phyloP scores from a whole-genome alignment of 1,140 invertebrate genomes.

The Hycleus cichorii region DNA sequence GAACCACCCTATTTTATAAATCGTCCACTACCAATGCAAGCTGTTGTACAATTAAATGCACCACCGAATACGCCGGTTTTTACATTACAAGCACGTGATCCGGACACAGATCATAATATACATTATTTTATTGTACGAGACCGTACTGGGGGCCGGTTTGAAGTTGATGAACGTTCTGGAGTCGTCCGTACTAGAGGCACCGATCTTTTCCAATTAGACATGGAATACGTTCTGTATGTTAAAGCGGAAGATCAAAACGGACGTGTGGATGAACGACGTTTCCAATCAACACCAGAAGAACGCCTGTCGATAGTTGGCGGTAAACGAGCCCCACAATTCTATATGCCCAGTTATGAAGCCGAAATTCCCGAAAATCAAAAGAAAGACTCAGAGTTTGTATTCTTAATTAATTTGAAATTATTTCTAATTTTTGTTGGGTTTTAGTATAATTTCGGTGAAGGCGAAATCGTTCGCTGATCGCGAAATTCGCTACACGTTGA shows the following conservation, averaged over 20 bases:
- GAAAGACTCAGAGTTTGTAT: constrained; percentile 88
- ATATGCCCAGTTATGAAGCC: constrained; percentile 85
- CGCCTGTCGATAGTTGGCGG: constrained; percentile 87
- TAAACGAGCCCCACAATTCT: constrained; percentile 89
- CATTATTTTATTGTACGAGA: constrained; percentile 92
- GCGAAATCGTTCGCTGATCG: constrained; percentile 93
- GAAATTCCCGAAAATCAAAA: constrained; percentile 94
- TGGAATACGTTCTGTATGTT: constrained; percentile 93
- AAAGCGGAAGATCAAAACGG: constrained; percentile 94
- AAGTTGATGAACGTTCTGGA: constrained; percentile 57
- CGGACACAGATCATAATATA: constrained; percentile 90
- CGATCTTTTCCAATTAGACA: constrained; percentile 88
- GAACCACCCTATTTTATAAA: constrained; percentile 95
- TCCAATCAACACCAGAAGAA: constrained; percentile 86
- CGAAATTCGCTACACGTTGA: constrained; percentile 88
- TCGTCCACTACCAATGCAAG: constrained; percentile 89
- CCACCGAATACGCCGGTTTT: constrained; percentile 93
- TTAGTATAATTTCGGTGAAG: constrained; percentile 90
- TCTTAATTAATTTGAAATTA: background rate
- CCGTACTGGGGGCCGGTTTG: constrained; percentile 58
- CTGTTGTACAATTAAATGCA: constrained; percentile 89
- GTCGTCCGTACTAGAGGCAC: constrained; percentile 86
- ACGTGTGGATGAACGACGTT: constrained; percentile 76
- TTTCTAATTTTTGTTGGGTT: constrained; percentile 38
- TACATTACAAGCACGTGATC: constrained; percentile 89